Evolutionary conservation across 2,113 vertebrate genomes (phyloP).

Genomic region (Glareola pratincola): DNA sequence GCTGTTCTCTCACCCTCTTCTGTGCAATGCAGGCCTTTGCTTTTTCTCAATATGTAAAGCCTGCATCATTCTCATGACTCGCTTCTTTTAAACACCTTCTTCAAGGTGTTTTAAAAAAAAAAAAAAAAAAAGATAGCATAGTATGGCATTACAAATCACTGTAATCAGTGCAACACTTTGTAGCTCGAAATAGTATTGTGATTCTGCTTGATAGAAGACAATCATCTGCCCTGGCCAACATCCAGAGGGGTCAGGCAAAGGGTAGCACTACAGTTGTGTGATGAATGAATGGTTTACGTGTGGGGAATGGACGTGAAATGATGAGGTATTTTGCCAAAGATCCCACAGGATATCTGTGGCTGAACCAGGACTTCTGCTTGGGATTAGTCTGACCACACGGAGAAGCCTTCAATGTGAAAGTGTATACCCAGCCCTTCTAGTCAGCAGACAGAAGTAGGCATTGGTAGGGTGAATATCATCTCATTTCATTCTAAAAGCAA

Average conservation of each 20-base stretch:
- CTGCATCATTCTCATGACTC: neutral
- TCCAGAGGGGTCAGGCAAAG: neutral
- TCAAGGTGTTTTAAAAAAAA: neutral
- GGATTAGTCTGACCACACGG: neutral
- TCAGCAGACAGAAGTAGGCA: neutral
- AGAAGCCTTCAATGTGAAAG: neutral
- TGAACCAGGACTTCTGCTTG: neutral
- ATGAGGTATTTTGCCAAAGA: neutral
- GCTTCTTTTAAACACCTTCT: no score
- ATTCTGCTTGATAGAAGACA: neutral
- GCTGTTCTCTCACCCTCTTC: neutral
- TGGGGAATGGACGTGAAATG: neutral
- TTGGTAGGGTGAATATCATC: neutral
- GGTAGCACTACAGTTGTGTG: neutral
- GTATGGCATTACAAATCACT: neutral
- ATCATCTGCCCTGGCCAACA: neutral
- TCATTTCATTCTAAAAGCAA: neutral
- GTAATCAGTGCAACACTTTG: neutral
- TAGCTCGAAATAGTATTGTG: neutral
- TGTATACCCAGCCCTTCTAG: neutral
- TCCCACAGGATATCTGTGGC: neutral
- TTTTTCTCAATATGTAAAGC: neutral
- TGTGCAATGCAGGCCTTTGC: neutral
- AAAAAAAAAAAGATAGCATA: neutral
- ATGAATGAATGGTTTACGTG: neutral